phyloP scores from a whole-genome alignment of 2,888 invertebrate genomes.

The Beris chalybata region DNA sequence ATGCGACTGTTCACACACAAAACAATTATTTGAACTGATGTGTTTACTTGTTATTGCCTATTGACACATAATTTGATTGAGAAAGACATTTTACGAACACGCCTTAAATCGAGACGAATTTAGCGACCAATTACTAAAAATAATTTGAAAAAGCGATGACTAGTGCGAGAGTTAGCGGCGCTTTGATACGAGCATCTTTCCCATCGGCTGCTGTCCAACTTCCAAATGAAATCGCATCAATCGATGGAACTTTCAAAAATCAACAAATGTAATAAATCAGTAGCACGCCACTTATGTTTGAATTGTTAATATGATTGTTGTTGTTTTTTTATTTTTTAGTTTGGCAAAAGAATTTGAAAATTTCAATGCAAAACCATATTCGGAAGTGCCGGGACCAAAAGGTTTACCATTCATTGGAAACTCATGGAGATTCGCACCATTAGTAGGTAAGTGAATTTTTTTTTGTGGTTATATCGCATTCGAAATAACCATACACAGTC shows the following conservation, averaged over 20 bases:
- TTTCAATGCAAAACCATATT: constrained; percentile 59
- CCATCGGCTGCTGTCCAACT: constrained; percentile 45
- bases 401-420: constrained; percentile 75
- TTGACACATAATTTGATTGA: constrained; percentile 3
- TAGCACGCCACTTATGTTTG: not conserved
- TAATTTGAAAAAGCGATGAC: constrained; percentile 7
- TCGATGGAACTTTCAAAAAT: constrained; percentile 11
- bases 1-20: too few relatives aligned
- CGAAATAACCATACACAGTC: not conserved
- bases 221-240: constrained; percentile 25
- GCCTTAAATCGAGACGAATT: too few relatives aligned
- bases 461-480: not conserved
- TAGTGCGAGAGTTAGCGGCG: constrained; percentile 32
- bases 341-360: constrained; percentile 19
- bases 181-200: constrained; percentile 48
- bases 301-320: not conserved
- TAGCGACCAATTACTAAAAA: too few relatives aligned
- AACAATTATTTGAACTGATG: too few relatives aligned
- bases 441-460: constrained; percentile 60
- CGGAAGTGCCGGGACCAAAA: constrained; percentile 73
- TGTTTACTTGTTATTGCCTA: too few relatives aligned
- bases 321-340: constrained; percentile 12
- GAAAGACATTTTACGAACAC: not conserved
- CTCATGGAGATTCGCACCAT: constrained; percentile 76
- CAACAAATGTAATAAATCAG: constrained; percentile 27